Base-by-base conservation (phyloP, 2,888 invertebrate genomes). In the Pemphredon lugubris region DNA sequence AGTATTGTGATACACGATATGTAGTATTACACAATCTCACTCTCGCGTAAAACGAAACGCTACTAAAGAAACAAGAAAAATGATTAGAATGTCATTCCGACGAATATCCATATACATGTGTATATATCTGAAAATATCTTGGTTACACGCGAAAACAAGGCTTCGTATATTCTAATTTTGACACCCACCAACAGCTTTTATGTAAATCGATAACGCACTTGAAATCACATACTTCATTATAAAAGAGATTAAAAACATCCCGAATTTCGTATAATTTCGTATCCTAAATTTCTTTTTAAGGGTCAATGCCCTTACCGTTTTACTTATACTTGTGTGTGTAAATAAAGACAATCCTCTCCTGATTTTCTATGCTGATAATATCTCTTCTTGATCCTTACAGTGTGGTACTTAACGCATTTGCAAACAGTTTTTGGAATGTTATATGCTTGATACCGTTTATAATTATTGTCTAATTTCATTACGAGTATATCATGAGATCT, bases 331-430 rank as follows among this genome's bases (percentile, higher is more conserved):
- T 66, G 37, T 53, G 47, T 65, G 34, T 65, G 42, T 73, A 73
- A 73, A 70, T 73, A 71, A 73, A 70, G 40, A 37, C 34, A 57
- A 65, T 60, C 70, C 65, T 65, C 40, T 47, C 61, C 53, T 60
- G 26, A 26, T 58, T 40, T 60, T 71, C 57, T 67, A 14, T 61
- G 48, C 57, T 66, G 61, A 61, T 67, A 32, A 57, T 50, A 50
- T 44, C 16, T 54, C 47, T 68, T 64, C 45, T 47, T 57, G 26
- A 70, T 50, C 34, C 65, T 60, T 60, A 45, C 50, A 59, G 40
- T 68, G 55, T 67, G 59, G 58, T 70, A 58, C 42, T 57, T 70
- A 71, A 55, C 55, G 60, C 65, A 73, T 61, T 26, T 23, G 23
- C 32, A 40, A 65, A 71, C 40, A 60, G 48, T 58, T 60, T 53